Evolutionary conservation across 2,113 vertebrate species (phyloP).

Genomic region (Paralichthys olivaceus): DNA sequence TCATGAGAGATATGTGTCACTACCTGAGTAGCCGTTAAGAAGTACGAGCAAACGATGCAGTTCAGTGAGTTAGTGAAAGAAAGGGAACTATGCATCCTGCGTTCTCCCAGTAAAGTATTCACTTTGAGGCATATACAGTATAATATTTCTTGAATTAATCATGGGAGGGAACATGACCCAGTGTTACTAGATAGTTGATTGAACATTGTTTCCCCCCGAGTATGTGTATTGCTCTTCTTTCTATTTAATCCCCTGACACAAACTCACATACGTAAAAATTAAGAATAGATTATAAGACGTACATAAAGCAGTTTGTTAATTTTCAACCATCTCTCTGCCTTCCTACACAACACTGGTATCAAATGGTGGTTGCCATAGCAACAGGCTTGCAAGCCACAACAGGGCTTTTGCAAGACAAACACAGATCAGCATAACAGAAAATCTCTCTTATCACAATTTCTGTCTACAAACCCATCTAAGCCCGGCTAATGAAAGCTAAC

Average conservation of each 20-base stretch:
- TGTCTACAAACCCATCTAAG: constrained; percentile 52
- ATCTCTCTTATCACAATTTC: constrained; percentile 56
- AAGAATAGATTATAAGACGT: constrained; percentile 70
- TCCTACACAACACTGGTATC: constrained; percentile 83
- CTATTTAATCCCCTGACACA: constrained; percentile 48
- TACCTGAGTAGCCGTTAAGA: background rate
- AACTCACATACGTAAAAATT: constrained; percentile 47
- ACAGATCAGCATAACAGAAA: constrained; percentile 76
- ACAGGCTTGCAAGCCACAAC: constrained; percentile 83
- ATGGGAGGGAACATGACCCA: constrained; percentile 38
- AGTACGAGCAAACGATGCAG: background rate
- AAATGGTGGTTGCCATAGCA: constrained; percentile 84
- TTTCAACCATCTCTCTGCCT: constrained; percentile 77
- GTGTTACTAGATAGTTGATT: constrained; percentile 53
- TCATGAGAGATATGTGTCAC: constrained; percentile 24
- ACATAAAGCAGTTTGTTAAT: constrained; percentile 77
- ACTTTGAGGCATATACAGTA: constrained; percentile 46
- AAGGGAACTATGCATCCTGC: background rate
- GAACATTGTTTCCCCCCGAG: constrained; percentile 15
- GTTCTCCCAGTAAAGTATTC: constrained; percentile 33
- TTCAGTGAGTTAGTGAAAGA: constrained; percentile 3
- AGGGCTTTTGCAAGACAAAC: constrained; percentile 82
- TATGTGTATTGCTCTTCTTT: background rate
- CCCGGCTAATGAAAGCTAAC: constrained; percentile 5
- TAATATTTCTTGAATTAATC: constrained; percentile 57